A percentile compares a stretch with the other conserved stretches of the same genome.
Conservation (phyloP, 1,140 invertebrate genomes). For the Linepithema humile region DNA sequence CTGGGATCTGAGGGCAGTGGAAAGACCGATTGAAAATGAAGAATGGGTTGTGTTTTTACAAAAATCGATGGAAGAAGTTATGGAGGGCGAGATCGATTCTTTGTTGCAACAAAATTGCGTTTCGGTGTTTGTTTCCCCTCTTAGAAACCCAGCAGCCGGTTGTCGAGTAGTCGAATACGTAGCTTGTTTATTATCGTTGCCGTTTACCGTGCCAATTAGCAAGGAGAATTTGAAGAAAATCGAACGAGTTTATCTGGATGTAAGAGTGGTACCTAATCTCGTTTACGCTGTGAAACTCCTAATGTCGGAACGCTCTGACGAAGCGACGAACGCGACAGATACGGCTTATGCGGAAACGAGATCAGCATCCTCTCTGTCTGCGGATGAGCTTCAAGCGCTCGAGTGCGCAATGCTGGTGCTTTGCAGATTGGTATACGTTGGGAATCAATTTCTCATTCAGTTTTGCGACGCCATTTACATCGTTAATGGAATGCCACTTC, state of each 20-base stretch:
- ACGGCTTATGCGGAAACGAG: constrained; percentile 81
- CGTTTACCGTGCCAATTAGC: constrained; percentile 87
- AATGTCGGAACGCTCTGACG: constrained; percentile 74
- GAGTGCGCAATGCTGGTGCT: constrained; percentile 89
- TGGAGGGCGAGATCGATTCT: constrained; percentile 90
- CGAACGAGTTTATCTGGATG: constrained; percentile 89
- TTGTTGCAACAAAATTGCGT: constrained; percentile 90
- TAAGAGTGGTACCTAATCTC: constrained; percentile 91
- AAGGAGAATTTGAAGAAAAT: constrained; percentile 86
- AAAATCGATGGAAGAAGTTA: constrained; percentile 88
- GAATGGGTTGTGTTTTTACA: constrained; percentile 90
- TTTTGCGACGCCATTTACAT: constrained; percentile 91
- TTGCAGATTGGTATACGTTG: constrained; percentile 88
- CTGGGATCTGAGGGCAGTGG: constrained; percentile 81
- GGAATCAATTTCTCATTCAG: constrained; percentile 89
- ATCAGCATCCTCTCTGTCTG: constrained; percentile 82
- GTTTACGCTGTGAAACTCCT: constrained; percentile 90
- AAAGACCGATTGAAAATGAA: constrained; percentile 90
- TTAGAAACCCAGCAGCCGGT: constrained; percentile 87
- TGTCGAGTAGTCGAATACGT: constrained; percentile 88
- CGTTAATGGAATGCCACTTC: constrained; percentile 83
- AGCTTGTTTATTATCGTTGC: constrained; percentile 88
- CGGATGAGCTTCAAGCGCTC: constrained; percentile 87
- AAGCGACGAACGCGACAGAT: constrained; percentile 57
- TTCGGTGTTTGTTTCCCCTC: constrained; percentile 89